phyloP scores from a whole-genome alignment of 2,888 invertebrate species.

The Caenorhabditis afra region DNA sequence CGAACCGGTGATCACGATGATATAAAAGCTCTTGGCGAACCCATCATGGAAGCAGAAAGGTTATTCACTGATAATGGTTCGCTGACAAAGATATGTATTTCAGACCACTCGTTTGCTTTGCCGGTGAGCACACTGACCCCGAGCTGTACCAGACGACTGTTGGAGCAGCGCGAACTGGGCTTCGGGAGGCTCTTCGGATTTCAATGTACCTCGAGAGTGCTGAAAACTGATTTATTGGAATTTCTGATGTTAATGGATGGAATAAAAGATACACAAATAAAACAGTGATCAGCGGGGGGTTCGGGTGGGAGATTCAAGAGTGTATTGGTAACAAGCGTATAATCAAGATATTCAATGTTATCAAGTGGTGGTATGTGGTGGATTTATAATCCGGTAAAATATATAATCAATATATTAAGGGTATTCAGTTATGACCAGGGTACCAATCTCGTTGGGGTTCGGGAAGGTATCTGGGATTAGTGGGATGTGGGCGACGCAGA shows the following conservation, averaged over 20 bases:
- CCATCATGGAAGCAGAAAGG: constrained; percentile 21
- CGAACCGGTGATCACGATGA: constrained; percentile 7
- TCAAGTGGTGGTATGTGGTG: not conserved
- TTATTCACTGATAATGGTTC: not conserved
- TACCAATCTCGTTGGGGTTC: not conserved
- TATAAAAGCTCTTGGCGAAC: constrained; percentile 24
- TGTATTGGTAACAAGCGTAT: too few species aligned
- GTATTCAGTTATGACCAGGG: constrained; percentile 12
- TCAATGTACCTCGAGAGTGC: not conserved
- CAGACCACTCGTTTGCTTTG: constrained; percentile 59
- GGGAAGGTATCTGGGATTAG: constrained; percentile 40
- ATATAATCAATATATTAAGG: constrained; percentile 27
- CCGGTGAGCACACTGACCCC: constrained; percentile 64
- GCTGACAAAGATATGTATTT: not conserved
- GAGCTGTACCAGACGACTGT: constrained; percentile 65
- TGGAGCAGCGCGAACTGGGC: constrained; percentile 61
- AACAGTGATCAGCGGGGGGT: too few species aligned
- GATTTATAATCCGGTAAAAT: constrained; percentile 44
- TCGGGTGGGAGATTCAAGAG: too few species aligned
- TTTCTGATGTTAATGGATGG: constrained; percentile 12
- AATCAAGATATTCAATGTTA: constrained; percentile 5
- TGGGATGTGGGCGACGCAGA: constrained; percentile 55
- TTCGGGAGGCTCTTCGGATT: constrained; percentile 56
- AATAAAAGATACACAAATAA: constrained; percentile 1
- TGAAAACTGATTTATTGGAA: constrained; percentile 15